Percentiles rank a stretch among this genome's conserved stretches.
phyloP scores from a whole-genome alignment of 64 coral and sea anemone genomes.

The Dendrophyllia cribrosa region DNA sequence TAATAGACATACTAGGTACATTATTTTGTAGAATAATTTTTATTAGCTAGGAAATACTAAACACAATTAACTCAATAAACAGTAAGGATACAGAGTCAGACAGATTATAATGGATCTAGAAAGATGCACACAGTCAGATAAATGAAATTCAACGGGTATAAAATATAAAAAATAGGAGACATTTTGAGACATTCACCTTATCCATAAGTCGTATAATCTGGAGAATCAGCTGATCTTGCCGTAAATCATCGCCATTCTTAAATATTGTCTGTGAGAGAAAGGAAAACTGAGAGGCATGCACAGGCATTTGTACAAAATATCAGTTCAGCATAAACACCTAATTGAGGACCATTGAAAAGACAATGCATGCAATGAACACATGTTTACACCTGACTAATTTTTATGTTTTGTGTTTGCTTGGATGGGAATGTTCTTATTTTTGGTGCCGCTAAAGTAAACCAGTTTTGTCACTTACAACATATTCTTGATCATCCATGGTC shows the following conservation, averaged over 20 bases:
- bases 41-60: too few species aligned
- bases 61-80: too few species aligned
- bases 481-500: slow-evolving; percentile 90
- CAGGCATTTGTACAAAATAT: too few species aligned
- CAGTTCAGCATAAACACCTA: too few species aligned
- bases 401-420: too few species aligned
- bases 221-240: slow-evolving; percentile 97
- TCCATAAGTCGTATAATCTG: slow-evolving; percentile 98
- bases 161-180: background rate
- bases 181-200: slow-evolving; percentile 58
- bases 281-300: background rate
- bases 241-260: slow-evolving; percentile 97
- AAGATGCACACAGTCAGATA: background rate
- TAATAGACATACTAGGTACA: too few species aligned
- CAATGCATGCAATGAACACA: too few species aligned
- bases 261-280: slow-evolving; percentile 75
- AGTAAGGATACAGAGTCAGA: background rate
- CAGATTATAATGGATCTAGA: background rate
- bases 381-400: too few species aligned
- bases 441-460: background rate
- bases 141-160: background rate
- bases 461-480: slow-evolving; percentile 78
- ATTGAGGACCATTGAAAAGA: too few species aligned
- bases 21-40: too few species aligned
- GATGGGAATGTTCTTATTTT: background rate